These are phyloP conservation scores for Anguilla pacifica DNA, from an alignment of 2,797 vertebrate genomes.

Conservation along the genomic window DNA sequence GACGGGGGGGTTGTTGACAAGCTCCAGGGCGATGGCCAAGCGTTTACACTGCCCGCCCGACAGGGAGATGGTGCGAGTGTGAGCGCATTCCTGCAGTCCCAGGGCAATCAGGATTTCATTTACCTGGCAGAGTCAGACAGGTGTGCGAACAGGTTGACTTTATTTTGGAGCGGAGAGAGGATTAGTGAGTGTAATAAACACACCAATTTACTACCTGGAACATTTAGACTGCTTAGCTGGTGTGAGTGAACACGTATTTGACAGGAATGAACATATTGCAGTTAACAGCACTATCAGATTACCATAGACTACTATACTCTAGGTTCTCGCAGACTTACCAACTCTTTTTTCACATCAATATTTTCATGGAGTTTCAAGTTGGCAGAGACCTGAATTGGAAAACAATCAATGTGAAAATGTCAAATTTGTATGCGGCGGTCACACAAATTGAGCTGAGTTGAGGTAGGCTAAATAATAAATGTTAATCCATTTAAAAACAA, in stretches of 20 bases:
- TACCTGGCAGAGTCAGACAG: conserved; percentile 70
- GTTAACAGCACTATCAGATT: background rate
- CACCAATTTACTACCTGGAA: background rate
- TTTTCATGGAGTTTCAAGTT: conserved; percentile 89
- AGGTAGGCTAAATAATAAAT: background rate
- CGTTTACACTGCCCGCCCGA: conserved; percentile 91
- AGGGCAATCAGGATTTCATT: conserved; percentile 89
- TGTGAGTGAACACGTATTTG: background rate
- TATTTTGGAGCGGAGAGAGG: background rate
- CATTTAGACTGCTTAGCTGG: background rate
- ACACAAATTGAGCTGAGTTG: background rate
- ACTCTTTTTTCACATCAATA: conserved; percentile 87
- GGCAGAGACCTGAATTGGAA: conserved; percentile 81
- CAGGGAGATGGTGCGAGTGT: conserved; percentile 83
- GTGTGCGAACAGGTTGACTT: background rate
- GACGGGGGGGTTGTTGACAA: conserved; percentile 94
- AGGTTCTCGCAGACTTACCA: conserved; percentile 74
- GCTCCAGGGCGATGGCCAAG: conserved; percentile 89
- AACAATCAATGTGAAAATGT: background rate
- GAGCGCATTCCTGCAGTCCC: conserved; percentile 87
- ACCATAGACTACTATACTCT: background rate
- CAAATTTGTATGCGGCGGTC: background rate
- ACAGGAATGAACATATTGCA: background rate
- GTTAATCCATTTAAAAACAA: background rate
- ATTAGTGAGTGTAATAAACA: background rate